Base-by-base conservation (phyloP, 2,888 invertebrate species). In the Drosophila pegasa region DNA sequence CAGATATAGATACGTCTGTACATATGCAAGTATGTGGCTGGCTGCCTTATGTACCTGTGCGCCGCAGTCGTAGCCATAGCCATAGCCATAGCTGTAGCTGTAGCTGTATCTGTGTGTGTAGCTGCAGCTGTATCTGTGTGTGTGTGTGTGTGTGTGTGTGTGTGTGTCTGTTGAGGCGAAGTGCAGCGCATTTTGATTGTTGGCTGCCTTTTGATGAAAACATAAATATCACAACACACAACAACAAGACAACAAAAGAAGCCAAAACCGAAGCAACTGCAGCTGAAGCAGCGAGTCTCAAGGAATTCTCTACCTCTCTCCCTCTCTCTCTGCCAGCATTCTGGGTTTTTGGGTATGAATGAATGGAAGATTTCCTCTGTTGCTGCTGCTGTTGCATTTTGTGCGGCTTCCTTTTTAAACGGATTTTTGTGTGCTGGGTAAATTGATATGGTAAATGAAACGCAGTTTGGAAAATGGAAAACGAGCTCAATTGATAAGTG, bases 161-260 rank as follows among this genome's bases (percentile, higher is more conserved):
- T 69, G 58, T 70, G 52, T 63, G 48, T 58, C 43, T 59, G 63
- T 48, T 82, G 74, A 55, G 62, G 83, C 71, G 64, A 86, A 79
- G 88, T 86, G 81, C 88, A 86, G 83, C 88, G 76, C 81, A 88
- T 85, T 89, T 84, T 83, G 84, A 84, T 89, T 85, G 87, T 88
- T 89, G 84, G 82, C 74, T 86, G 83, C 74, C 83, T 89, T 88
- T 89, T 84, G 84, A 84, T 84, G 84, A 84, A 84, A 85, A 89
- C 84, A 85, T 85, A 86, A 89, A 85, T 88, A 89, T 87, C 86
- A 87, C 71, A 89, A 76, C 65, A 72, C 18, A 41, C 60, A 67
- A 47, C 60, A 67, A 47, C 78, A 67, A 64, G 55, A 71, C 57
- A 73, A 55, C 58, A 37, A 45, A 45, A 43, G 61, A 56, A 77